phyloP scores from a whole-genome alignment of 2,888 invertebrate genomes.

The Drosophila mercatorum region DNA sequence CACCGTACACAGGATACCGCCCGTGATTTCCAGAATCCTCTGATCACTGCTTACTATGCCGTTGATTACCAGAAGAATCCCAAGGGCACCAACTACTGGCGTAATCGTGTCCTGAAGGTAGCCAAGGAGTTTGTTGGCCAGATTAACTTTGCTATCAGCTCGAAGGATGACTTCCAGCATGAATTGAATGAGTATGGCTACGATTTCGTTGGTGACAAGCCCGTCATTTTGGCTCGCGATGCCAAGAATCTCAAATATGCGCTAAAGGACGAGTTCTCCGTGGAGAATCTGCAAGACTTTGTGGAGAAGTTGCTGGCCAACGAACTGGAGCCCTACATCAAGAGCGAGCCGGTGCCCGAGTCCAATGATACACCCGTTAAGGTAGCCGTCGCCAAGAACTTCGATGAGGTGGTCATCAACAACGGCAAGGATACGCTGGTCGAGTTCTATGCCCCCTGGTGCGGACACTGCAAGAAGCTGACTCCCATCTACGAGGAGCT shows the following conservation, averaged over 20 bases:
- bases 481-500: slow-evolving; percentile 97
- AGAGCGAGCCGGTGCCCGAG: slow-evolving; percentile 97
- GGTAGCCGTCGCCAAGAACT: slow-evolving; percentile 98
- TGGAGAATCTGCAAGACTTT: slow-evolving; percentile 94
- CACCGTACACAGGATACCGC: slow-evolving; percentile 94
- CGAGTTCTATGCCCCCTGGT: slow-evolving; percentile 99
- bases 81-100: slow-evolving; percentile 99
- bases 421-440: slow-evolving; percentile 96
- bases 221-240: slow-evolving; percentile 93
- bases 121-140: slow-evolving; percentile 84
- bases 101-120: slow-evolving; percentile 96
- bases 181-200: slow-evolving; percentile 98
- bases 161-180: slow-evolving; percentile 96
- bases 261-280: slow-evolving; percentile 94
- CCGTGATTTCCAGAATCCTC: slow-evolving; percentile 94
- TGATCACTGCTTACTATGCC: slow-evolving; percentile 95
- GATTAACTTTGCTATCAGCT: slow-evolving; percentile 94
- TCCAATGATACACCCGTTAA: slow-evolving; percentile 92
- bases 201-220: slow-evolving; percentile 95
- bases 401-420: slow-evolving; percentile 96
- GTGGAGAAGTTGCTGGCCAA: slow-evolving; percentile 92
- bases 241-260: slow-evolving; percentile 94
- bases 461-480: slow-evolving; percentile 99
- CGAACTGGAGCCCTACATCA: slow-evolving; percentile 95
- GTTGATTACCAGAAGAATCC: slow-evolving; percentile 98